Conservation (phyloP, 2,888 invertebrate species). For the Stenolophus ochropezus region DNA sequence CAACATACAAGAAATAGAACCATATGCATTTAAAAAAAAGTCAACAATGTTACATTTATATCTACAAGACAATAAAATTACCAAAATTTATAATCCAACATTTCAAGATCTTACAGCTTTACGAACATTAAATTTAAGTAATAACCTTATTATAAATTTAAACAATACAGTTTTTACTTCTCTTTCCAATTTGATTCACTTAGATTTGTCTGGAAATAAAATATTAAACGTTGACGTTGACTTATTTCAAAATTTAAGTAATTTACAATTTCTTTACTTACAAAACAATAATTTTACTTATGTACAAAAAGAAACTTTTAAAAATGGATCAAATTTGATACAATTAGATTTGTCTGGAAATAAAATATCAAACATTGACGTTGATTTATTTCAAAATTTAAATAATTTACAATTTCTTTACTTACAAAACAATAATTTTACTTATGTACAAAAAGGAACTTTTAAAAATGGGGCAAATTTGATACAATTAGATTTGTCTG, state of each 20-base stretch:
- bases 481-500: not conserved
- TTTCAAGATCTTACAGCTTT: not conserved
- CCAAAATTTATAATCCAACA: not conserved
- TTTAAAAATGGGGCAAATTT: constrained; percentile 14
- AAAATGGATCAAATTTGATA: not conserved
- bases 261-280: not conserved
- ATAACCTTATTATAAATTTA: constrained; percentile 67
- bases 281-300: not conserved
- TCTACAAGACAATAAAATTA: constrained; percentile 26
- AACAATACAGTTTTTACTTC: constrained; percentile 76
- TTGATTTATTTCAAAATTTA: constrained; percentile 31
- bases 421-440: constrained; percentile 1
- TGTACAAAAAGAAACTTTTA: not conserved
- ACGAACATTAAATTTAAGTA: constrained; percentile 27
- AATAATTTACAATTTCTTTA: not conserved
- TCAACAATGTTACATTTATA: constrained; percentile 6
- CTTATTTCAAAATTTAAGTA: not conserved
- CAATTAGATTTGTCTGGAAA: not conserved
- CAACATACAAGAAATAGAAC: not conserved
- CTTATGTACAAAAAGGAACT: not conserved
- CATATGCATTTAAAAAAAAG: not conserved
- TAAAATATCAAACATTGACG: not conserved
- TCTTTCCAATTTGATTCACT: constrained; percentile 76
- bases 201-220: constrained; percentile 81
- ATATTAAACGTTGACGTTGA: constrained; percentile 69